A percentile compares a stretch with the other conserved stretches of the same genome.
Conservation (phyloP, 2,797 vertebrate genomes). For the Apogon talboti region DNA sequence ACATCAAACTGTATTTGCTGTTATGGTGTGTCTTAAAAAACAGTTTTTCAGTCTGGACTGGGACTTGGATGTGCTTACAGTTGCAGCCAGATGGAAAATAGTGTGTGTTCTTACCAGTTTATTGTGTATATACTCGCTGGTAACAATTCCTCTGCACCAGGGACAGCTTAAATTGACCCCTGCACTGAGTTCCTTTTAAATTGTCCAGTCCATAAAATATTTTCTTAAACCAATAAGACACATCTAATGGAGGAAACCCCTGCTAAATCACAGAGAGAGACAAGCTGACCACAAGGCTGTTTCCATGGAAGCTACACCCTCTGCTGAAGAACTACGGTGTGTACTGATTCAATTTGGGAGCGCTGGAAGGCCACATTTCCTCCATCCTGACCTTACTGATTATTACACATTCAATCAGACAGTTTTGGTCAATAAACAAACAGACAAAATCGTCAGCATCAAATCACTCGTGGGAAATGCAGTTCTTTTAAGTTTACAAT, state of each 20-base stretch:
- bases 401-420: slow-evolving; percentile 25
- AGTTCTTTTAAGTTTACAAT: slow-evolving; percentile 32
- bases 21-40: too few species aligned
- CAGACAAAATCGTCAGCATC: not conserved
- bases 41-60: too few species aligned
- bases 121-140: slow-evolving; percentile 5
- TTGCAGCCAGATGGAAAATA: not conserved
- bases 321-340: slow-evolving; percentile 81
- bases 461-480: slow-evolving; percentile 17
- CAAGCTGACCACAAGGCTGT: slow-evolving; percentile 72
- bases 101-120: not conserved
- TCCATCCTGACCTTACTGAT: slow-evolving; percentile 39
- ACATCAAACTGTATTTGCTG: slow-evolving; percentile 1
- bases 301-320: slow-evolving; percentile 79
- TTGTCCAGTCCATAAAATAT: slow-evolving; percentile 67
- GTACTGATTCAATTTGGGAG: slow-evolving; percentile 54
- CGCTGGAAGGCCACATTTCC: slow-evolving; percentile 47
- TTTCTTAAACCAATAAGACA: slow-evolving; percentile 66
- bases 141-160: slow-evolving; percentile 14
- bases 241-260: slow-evolving; percentile 56
- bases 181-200: slow-evolving; percentile 51
- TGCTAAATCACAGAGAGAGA: slow-evolving; percentile 70
- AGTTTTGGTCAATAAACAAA: slow-evolving; percentile 7
- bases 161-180: slow-evolving; percentile 46
- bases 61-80: too few species aligned